Evolutionary conservation across 2,113 vertebrate genomes (phyloP).

Genomic region (Gallinago undulata): DNA sequence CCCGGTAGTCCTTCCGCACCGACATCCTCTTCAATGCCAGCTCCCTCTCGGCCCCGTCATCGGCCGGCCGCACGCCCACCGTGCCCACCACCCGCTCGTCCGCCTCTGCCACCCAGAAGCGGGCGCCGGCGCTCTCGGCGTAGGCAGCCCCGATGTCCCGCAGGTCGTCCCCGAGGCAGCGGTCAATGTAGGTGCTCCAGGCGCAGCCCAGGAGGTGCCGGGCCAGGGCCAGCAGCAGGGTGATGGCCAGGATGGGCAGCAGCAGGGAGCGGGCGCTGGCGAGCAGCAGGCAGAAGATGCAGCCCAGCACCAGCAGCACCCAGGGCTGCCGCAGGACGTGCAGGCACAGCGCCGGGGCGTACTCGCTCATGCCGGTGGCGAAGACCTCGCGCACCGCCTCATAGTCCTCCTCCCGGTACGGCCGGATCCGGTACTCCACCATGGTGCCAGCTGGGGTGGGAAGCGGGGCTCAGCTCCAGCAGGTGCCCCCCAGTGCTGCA

Average conservation of each 20-base stretch:
- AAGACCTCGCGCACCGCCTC: conserved; percentile 57
- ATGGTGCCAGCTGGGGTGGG: background rate
- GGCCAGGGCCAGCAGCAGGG: conserved; percentile 33
- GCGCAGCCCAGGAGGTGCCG: conserved; percentile 35
- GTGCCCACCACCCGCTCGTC: conserved; percentile 57
- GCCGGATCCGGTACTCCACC: conserved; percentile 70
- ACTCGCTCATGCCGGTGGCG: conserved; percentile 59
- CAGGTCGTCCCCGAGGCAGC: conserved; percentile 65
- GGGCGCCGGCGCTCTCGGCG: background rate
- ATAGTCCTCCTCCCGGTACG: conserved; percentile 53
- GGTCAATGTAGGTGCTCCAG: conserved; percentile 53
- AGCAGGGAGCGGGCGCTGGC: conserved; percentile 55
- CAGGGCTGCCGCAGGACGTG: conserved; percentile 63
- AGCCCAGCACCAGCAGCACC: conserved; percentile 39
- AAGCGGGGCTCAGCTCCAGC: background rate
- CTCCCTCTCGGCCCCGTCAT: background rate
- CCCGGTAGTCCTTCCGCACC: conserved; percentile 31
- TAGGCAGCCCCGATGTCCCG: conserved; percentile 60
- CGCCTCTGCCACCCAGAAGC: conserved; percentile 71
- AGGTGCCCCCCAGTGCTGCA: background rate
- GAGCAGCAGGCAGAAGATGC: background rate
- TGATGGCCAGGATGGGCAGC: conserved; percentile 24
- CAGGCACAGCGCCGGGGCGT: conserved; percentile 42
- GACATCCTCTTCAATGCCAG: conserved; percentile 8
- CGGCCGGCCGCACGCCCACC: conserved; percentile 43